Percentiles rank a stretch among this genome's conserved stretches.
These are phyloP conservation scores for Chaunax sp. DNA, from an alignment of 2,797 vertebrate species.

Conservation along the genomic window DNA sequence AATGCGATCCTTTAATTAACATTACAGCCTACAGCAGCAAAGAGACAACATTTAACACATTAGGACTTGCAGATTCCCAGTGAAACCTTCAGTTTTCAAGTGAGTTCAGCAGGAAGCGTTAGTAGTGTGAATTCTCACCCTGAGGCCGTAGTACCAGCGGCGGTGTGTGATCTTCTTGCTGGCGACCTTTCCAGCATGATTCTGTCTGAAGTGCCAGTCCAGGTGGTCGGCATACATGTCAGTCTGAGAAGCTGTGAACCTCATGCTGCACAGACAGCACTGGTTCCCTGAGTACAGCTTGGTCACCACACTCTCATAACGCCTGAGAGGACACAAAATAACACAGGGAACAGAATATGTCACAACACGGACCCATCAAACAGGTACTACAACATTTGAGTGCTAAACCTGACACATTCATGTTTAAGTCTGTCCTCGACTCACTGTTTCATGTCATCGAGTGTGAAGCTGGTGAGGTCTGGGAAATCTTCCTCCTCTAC, in stretches of 20 bases:
- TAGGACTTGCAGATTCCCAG: too few relatives aligned
- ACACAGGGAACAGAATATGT: background rate
- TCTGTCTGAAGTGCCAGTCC: slow-evolving; percentile 99
- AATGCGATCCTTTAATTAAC: too few relatives aligned
- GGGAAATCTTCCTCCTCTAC: slow-evolving; percentile 90
- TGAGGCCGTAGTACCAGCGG: slow-evolving; percentile 97
- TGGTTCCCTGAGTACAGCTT: slow-evolving; percentile 97
- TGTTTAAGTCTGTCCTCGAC: slow-evolving; percentile 55
- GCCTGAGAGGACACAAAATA: slow-evolving; percentile 72
- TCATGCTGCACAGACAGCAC: slow-evolving; percentile 98
- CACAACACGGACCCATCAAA: background rate
- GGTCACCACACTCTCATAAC: slow-evolving; percentile 92
- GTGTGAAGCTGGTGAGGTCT: slow-evolving; percentile 91
- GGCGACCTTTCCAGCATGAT: slow-evolving; percentile 95
- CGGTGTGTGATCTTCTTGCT: slow-evolving; percentile 96
- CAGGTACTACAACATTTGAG: background rate
- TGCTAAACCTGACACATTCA: background rate
- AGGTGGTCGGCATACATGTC: slow-evolving; percentile 98
- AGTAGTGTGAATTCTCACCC: slow-evolving; percentile 82
- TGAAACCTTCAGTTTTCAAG: too few relatives aligned
- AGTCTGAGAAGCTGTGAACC: slow-evolving; percentile 95
- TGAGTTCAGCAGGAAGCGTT: too few relatives aligned
- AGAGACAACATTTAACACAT: too few relatives aligned
- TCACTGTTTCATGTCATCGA: slow-evolving; percentile 95
- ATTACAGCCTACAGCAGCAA: too few relatives aligned